phyloP scores from a whole-genome alignment of 2,797 vertebrate species.

The Zalophus californianus region DNA sequence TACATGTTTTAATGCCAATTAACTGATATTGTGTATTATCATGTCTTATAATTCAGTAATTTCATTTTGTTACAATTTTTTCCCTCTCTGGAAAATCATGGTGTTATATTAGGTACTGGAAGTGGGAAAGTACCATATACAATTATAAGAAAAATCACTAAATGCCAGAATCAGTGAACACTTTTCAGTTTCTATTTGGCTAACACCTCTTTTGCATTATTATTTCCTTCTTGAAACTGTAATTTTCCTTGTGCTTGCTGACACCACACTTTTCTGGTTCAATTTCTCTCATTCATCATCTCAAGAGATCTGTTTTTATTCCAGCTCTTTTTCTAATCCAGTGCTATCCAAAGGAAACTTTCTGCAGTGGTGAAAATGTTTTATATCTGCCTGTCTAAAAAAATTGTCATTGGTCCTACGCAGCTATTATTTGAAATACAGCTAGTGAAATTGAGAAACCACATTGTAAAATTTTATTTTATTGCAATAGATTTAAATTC shows the following conservation, averaged over 20 bases:
- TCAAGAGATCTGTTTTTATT: slow-evolving; percentile 6
- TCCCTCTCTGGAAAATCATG: neutral
- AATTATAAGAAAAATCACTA: neutral
- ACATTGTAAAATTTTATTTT: neutral
- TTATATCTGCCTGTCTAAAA: neutral
- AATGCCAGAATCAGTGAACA: neutral
- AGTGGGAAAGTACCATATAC: neutral
- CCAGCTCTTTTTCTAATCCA: neutral
- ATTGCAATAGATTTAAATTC: slow-evolving; percentile 5
- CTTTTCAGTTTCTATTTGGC: neutral
- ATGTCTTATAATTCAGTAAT: neutral
- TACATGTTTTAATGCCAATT: neutral
- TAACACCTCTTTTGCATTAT: neutral
- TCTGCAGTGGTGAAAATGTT: neutral
- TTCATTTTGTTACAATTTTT: neutral
- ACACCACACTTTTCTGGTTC: neutral
- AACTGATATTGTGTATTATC: neutral
- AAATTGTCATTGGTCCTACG: neutral
- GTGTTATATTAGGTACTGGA: neutral
- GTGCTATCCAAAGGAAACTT: neutral
- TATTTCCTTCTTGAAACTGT: slow-evolving; percentile 31
- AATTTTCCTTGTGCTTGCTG: slow-evolving; percentile 18
- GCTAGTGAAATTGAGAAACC: neutral
- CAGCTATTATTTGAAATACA: slow-evolving; percentile 4
- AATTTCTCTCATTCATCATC: neutral